Evolutionary conservation across 2,113 vertebrate species (phyloP), one percentile per base, ranked within the genome.

Genomic region (Aix galericulata): DNA sequence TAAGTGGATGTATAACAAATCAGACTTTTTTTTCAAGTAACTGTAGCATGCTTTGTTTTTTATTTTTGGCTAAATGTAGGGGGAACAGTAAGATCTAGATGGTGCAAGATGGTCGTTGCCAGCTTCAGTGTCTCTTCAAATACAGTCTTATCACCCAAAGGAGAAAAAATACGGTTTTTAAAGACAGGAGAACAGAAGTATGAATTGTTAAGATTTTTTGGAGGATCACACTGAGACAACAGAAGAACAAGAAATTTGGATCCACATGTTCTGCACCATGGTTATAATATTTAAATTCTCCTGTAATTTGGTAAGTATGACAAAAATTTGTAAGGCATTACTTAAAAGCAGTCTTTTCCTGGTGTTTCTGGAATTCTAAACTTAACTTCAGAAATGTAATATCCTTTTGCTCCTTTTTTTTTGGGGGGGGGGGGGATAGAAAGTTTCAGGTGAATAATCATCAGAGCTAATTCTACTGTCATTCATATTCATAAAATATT

Each of bases 41-140:
- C 52, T 32, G 56, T 88, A 92, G 72, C 85, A 74, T 91, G 72
- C 46, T 95, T 96, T 95, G 63, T 86, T 59, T 74, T 86, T 93
- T 95, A 86, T 96, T 95, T 95, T 96, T 94, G 81, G 85, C 79
- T 94, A 88, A 80, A 72, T 93, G 72, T 95, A 89, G 89, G 75
- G 82, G 63, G 79, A 95, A 88, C 72, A 78, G 79, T 88, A 81
- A 90, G 76, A 91, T 89, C 82, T 94, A 78, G 64, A 90, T 85
- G 82, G 85, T 93, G 50, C 42, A 82, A 88, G 76, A 89, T 91
- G 71, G 72, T 88, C 26, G 56, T 55, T 94, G 87, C 85, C 89
- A 95, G 74, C 52, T 87, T 82, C 42, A 83, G 36, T 88, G 32
- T 94, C 79, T 95, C 79, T 91, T 94, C 79, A 91, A 74, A 93